These are phyloP conservation scores for Drosophila pullipes DNA, from an alignment of 2,888 invertebrate species.

Conservation along the genomic window DNA sequence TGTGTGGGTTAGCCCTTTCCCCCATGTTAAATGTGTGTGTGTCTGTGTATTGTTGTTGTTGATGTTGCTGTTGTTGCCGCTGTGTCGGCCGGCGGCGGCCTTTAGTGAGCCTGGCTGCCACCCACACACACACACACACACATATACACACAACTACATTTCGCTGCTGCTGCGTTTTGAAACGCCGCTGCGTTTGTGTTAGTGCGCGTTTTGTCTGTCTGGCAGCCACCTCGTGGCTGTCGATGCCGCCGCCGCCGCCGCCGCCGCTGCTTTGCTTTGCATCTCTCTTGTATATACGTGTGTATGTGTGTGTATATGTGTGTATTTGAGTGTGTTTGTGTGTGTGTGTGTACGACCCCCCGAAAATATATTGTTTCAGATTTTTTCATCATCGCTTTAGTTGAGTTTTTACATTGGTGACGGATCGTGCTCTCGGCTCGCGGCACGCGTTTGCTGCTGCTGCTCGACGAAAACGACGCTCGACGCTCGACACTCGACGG, in stretches of 20 bases:
- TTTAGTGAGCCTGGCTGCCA: constrained; percentile 74
- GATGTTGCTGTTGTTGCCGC: constrained; percentile 53
- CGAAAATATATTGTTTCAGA: constrained; percentile 86
- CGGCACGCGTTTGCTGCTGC: constrained; percentile 64
- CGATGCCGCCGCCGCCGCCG: constrained; percentile 70
- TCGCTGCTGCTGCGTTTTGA: constrained; percentile 29
- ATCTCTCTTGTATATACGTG: constrained; percentile 34
- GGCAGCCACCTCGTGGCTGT: constrained; percentile 69
- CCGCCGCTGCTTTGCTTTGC: constrained; percentile 62
- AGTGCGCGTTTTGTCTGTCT: constrained; percentile 79
- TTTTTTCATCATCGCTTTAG: constrained; percentile 86
- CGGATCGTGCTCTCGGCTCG: constrained; percentile 85
- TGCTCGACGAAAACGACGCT: constrained; percentile 58
- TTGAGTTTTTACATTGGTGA: constrained; percentile 86
- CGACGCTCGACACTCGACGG: constrained; percentile 40
- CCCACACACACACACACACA: constrained; percentile 44
- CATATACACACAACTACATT: constrained; percentile 40
- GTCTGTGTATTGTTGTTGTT: constrained; percentile 39
- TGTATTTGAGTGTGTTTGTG: constrained; percentile 14
- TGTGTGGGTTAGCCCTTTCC: constrained; percentile 47
- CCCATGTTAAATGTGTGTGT: constrained; percentile 49
- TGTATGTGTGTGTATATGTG: not conserved
- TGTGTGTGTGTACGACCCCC: constrained; percentile 77
- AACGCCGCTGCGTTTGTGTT: constrained; percentile 68
- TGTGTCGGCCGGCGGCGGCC: constrained; percentile 79